Evolutionary conservation across 2,113 vertebrate genomes (phyloP), one percentile per base, ranked within the genome.

Genomic region (Mastomys coucha): DNA sequence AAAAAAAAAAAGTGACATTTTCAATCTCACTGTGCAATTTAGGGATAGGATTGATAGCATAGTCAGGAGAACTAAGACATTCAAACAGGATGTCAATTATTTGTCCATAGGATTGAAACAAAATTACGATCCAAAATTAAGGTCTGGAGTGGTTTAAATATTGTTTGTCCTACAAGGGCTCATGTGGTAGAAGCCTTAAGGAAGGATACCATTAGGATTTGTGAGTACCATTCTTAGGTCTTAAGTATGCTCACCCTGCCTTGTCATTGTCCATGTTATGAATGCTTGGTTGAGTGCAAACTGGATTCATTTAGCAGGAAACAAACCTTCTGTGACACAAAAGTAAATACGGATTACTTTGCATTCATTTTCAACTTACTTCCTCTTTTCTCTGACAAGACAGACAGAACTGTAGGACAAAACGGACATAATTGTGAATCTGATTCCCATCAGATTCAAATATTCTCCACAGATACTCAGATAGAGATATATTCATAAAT

Each of bases 21-120:
- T 85, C 49, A 82, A 89, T 72, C 22, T 20, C 19, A 75, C 28
- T 72, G 58, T 72, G 7, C 22, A 51, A 20, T 65, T 89, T 95
- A 67, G 45, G 22, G 91, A 91, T 81, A 80, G 69, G 88, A 78
- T 1, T 45, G 31, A 45, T 88, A 63, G 31, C 67, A 31, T 31
- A 56, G n/a, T 90, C 42, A 89, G 75, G 58, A 96, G 86, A 33
- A 58, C 85, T 73, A 67, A 76, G 69, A 92, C 75, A 75, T 67
- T 69, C 20, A 93, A 86, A 82, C 36, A 10, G 39, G 1, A 73
- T 93, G n/a, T 56, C 89, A 96, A 78, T 20, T 28, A 16, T 89
- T 92, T 81, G 86, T 36, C 87, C 67, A 13, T 53, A 42, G 65
- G 17, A 60, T 60, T 63, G 42, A 94, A 92, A 94, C 17, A 80